These are phyloP conservation scores for Cervus canadensis DNA, from an alignment of 2,113 vertebrate genomes.

Conservation along the genomic window DNA sequence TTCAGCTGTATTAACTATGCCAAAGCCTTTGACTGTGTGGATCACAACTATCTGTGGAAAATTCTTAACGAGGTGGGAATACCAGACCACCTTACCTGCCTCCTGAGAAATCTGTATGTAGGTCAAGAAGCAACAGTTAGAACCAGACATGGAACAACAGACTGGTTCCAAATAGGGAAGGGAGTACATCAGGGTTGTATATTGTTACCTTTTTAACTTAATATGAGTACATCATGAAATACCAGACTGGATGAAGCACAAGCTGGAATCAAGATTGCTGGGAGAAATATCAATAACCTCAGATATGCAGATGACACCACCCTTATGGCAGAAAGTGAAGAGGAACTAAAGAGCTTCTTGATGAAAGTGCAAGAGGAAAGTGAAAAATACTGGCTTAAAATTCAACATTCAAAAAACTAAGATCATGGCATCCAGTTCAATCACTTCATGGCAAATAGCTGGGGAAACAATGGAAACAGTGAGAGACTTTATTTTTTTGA, in stretches of 20 bases:
- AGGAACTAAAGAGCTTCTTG: neutral
- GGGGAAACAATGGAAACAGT: neutral
- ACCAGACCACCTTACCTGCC: neutral
- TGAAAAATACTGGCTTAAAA: neutral
- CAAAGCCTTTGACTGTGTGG: neutral
- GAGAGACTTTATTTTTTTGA: neutral
- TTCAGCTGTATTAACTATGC: neutral
- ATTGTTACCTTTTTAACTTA: neutral
- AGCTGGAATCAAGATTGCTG: neutral
- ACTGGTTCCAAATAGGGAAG: neutral
- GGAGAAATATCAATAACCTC: neutral
- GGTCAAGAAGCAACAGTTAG: neutral
- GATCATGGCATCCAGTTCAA: neutral
- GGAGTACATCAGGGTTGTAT: neutral
- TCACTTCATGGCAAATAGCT: neutral
- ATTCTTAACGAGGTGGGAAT: neutral
- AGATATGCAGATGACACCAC: neutral
- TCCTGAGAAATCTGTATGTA: neutral
- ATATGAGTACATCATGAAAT: neutral
- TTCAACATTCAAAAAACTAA: neutral
- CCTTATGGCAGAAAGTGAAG: neutral
- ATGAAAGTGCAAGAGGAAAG: neutral
- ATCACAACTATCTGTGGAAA: neutral
- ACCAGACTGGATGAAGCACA: neutral
- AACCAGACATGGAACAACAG: rapidly evolving